Percentiles rank a stretch among this genome's conserved stretches.
Evolutionary conservation across 2,113 vertebrate genomes (phyloP).

Genomic region (Podilymbus podiceps): DNA sequence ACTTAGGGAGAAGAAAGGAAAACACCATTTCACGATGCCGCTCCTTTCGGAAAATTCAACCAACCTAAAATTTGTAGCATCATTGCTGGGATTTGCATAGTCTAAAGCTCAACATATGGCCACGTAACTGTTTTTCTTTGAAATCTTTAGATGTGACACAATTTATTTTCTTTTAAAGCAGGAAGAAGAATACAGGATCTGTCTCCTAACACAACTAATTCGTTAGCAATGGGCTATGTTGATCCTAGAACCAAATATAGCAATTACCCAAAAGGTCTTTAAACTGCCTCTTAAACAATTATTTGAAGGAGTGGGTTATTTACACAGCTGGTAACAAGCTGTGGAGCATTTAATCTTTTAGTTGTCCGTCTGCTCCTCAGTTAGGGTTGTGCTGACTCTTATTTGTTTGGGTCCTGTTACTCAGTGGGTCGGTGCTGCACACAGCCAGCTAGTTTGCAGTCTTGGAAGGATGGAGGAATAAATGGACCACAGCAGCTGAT

Average conservation of each 20-base stretch:
- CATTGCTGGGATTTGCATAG: neutral
- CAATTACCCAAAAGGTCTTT: slow-evolving; percentile 15
- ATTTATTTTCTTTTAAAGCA: neutral
- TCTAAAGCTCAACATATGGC: neutral
- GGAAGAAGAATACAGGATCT: neutral
- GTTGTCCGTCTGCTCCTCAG: neutral
- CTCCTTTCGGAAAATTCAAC: neutral
- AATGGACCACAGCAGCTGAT: neutral
- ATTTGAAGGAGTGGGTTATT: neutral
- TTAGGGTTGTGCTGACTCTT: neutral
- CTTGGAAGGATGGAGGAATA: neutral
- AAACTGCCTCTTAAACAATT: neutral
- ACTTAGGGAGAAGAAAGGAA: neutral
- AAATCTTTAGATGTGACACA: neutral
- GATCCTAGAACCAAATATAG: neutral
- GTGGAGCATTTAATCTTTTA: neutral
- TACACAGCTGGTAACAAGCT: neutral
- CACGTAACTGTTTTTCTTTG: neutral
- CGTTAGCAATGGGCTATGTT: neutral
- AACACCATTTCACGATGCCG: neutral
- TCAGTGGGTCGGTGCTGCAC: neutral
- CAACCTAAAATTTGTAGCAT: neutral
- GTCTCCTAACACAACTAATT: neutral
- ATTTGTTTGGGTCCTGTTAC: neutral
- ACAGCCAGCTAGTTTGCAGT: neutral